Evolutionary conservation across 2,797 vertebrate species (phyloP).

Genomic region (Myoxocephalus aenaeus): DNA sequence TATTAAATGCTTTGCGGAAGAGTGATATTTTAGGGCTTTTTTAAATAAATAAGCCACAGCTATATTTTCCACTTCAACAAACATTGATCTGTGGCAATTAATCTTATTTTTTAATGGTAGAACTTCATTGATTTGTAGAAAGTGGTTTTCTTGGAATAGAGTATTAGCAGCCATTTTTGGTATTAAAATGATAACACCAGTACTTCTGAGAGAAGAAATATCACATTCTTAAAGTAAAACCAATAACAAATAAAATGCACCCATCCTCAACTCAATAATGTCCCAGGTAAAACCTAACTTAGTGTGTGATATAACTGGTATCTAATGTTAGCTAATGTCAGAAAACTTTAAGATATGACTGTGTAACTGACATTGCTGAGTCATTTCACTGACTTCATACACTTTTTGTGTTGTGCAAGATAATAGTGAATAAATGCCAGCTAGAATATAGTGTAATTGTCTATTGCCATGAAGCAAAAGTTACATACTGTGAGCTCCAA

Average conservation of each 20-base stretch:
- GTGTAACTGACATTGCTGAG: not conserved
- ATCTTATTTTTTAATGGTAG: constrained; percentile 28
- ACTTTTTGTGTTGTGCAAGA: not conserved
- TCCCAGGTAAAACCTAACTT: not conserved
- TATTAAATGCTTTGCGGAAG: constrained; percentile 2
- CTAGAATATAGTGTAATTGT: not conserved
- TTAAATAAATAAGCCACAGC: constrained; percentile 30
- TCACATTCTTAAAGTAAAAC: not conserved
- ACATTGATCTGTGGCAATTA: constrained; percentile 25
- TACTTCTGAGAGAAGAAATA: not conserved
- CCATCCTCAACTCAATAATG: not conserved
- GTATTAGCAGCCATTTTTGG: not conserved
- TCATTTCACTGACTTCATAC: not conserved
- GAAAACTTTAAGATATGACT: not conserved
- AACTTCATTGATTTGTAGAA: constrained; percentile 19
- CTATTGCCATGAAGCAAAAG: not conserved
- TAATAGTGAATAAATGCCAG: not conserved
- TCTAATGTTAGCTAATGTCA: not conserved
- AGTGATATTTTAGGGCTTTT: constrained; percentile 28
- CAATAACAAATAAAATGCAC: not conserved
- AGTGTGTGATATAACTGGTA: not conserved
- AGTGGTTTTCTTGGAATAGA: constrained; percentile 13
- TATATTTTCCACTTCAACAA: constrained; percentile 36
- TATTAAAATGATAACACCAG: not conserved
- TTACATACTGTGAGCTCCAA: not conserved